phyloP scores from a whole-genome alignment of 2,113 vertebrate genomes.

The Corvus moneduloides region DNA sequence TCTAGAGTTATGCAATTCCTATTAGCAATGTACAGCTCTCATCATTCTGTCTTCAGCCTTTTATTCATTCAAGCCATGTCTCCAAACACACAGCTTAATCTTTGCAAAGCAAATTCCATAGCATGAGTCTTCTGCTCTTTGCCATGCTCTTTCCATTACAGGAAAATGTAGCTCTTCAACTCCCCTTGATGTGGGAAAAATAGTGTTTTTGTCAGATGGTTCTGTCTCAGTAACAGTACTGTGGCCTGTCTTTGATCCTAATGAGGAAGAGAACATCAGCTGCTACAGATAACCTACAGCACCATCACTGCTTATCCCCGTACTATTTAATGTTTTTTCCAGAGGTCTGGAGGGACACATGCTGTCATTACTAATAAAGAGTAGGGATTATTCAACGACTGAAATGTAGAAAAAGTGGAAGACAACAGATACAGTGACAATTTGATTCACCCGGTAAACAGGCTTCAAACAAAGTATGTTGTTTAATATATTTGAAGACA shows the following conservation, averaged over 20 bases:
- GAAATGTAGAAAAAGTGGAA: not conserved
- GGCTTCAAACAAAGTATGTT: not conserved
- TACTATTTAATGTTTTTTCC: not conserved
- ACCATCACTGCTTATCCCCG: not conserved
- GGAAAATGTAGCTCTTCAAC: not conserved
- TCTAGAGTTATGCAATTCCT: not conserved
- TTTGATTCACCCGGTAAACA: not conserved
- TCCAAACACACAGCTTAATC: not conserved
- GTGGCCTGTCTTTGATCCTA: not conserved
- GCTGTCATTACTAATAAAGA: not conserved
- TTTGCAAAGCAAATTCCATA: not conserved
- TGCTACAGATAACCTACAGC: not conserved
- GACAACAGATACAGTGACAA: not conserved
- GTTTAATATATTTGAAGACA: not conserved
- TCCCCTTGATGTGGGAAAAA: not conserved
- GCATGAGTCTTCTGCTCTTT: not conserved
- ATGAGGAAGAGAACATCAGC: not conserved
- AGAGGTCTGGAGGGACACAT: not conserved
- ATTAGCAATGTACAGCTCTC: not conserved
- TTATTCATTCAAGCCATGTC: not conserved
- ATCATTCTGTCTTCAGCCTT: not conserved
- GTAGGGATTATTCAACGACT: not conserved
- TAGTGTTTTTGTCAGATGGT: not conserved
- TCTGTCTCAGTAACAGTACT: not conserved
- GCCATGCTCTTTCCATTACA: not conserved